Evolutionary conservation across 2,888 invertebrate genomes (phyloP), one percentile per base, ranked within the genome.

Genomic region (Lysandra coridon): DNA sequence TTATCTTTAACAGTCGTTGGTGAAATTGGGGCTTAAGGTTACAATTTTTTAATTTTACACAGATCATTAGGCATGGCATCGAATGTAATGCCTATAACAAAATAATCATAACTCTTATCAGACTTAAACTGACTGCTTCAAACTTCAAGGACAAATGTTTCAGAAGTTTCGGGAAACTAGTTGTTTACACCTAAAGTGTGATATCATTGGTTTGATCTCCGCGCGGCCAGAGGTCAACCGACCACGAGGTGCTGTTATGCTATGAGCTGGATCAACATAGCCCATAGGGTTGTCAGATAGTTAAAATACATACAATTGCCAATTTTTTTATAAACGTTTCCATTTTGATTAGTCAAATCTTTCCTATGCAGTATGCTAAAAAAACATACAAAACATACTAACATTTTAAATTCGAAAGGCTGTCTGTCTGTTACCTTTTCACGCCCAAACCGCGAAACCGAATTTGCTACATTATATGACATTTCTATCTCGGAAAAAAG

Each of bases 191-290:
- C 57, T 53, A 57, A 53, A 57, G 17, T 80, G 53, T 69, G 40
- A 49, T 78, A 79, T 81, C 69, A 81, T 82, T 82, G 81, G 80
- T 81, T 73, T 80, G 82, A 82, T 80, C 80, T 82, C 80, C 75
- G 12, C 23, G 30, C 30, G 64, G 30, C 23, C 64, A 79, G 81
- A 81, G 83, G 81, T 82, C 80, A 78, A 44, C 40, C 40, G 74
- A 49, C 23, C 53, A 75, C 49, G 44, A 49, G 49, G 49, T 53
- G 75, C 44, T n/a, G 40, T 4, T 37, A 44, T 73, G 73, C 44
- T 73, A 40, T 14, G 74, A 30, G 64, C 40, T 44, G 30, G 23
- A 44, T 49, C 23, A 30, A 17, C 74, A 5, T 44, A 44, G 44
- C 44, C 44, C 44, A 44, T 49, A 53, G 75, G 75, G 49, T 30